Evolutionary conservation across 2,113 vertebrate species (phyloP).

Genomic region (Melanerpes formicivorus): DNA sequence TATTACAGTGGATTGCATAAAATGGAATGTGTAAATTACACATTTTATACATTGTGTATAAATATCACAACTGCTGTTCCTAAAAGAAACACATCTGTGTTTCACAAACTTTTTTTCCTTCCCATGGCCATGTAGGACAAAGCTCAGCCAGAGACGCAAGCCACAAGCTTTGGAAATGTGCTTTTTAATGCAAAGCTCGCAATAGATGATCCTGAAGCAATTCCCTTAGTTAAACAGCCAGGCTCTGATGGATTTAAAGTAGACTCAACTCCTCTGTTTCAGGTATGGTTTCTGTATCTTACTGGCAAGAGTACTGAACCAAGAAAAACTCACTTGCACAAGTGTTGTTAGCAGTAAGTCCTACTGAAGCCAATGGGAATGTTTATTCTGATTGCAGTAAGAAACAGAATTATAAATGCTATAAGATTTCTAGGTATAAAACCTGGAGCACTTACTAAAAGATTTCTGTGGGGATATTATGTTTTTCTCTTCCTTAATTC

Average conservation of each 20-base stretch:
- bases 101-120: background rate
- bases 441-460: background rate
- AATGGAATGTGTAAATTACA: background rate
- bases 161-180: constrained; percentile 83
- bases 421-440: background rate
- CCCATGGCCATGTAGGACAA: constrained; percentile 81
- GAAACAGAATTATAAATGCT: background rate
- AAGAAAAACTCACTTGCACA: background rate
- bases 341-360: background rate
- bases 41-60: background rate
- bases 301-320: background rate
- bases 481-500: background rate
- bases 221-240: constrained; percentile 86
- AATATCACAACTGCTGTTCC: background rate
- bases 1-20: background rate
- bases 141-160: constrained; percentile 92
- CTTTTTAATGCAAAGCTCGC: constrained; percentile 89
- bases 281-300: constrained; percentile 72
- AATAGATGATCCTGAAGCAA: constrained; percentile 87
- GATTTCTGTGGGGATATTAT: background rate
- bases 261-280: constrained; percentile 91
- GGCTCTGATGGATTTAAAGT: constrained; percentile 94
- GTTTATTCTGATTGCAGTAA: background rate
- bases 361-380: background rate
- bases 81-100: background rate